Evolutionary conservation across 2,888 invertebrate genomes (phyloP).

Genomic region (Calliopum simillimum): DNA sequence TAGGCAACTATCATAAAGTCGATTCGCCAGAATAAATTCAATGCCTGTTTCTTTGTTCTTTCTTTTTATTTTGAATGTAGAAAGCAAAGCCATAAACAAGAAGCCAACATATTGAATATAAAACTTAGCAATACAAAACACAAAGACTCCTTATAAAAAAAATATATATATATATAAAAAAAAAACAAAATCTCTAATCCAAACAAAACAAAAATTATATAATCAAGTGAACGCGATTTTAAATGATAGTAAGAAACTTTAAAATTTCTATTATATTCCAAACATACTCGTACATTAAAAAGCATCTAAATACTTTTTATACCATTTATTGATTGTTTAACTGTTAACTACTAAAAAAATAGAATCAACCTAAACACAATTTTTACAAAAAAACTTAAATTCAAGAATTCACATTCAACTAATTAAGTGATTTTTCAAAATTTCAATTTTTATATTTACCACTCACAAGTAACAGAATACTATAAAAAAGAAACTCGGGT

Average conservation of each 20-base stretch:
- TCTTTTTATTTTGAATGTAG: conserved; percentile 36
- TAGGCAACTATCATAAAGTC: conserved; percentile 66
- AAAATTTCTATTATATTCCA: conserved; percentile 12
- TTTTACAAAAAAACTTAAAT: neutral
- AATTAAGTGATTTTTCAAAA: neutral
- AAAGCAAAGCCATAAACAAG: conserved; percentile 28
- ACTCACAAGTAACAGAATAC: conserved; percentile 11
- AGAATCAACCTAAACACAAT: conserved; percentile 22
- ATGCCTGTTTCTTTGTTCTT: conserved; percentile 4
- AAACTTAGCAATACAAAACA: neutral
- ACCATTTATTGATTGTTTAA: too few relatives aligned
- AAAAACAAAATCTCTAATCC: conserved; percentile 19
- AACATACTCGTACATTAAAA: too few relatives aligned
- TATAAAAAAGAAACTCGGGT: too few relatives aligned
- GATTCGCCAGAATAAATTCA: conserved; percentile 65
- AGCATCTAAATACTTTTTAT: too few relatives aligned
- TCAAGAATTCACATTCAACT: neutral
- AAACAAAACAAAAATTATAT: conserved; percentile 3
- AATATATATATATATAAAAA: conserved; percentile 1
- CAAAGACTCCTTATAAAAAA: conserved; percentile 16
- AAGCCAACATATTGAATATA: conserved; percentile 11
- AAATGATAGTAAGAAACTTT: conserved; percentile 27
- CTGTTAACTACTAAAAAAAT: conserved; percentile 12
- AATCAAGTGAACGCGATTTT: neutral
- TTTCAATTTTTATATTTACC: conserved; percentile 20